These are phyloP conservation scores for Otus scops DNA, from an alignment of 2,797 vertebrate species.

Conservation along the genomic window DNA sequence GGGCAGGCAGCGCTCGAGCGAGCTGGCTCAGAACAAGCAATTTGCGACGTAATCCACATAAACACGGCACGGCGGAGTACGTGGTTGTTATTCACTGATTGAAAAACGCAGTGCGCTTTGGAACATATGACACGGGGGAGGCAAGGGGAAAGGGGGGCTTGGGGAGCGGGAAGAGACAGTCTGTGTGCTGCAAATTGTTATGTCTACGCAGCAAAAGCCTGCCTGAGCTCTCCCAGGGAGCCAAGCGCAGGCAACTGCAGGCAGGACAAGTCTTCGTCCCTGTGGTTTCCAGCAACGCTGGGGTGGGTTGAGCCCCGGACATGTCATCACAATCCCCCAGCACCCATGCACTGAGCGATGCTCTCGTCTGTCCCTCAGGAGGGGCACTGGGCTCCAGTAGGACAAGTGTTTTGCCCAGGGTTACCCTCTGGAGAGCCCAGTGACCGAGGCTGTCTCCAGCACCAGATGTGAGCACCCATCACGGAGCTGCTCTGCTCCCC, in stretches of 20 bases:
- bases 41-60: background rate
- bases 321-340: accelerated
- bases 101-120: background rate
- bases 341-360: accelerated
- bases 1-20: background rate
- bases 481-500: accelerated
- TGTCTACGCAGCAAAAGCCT: background rate
- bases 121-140: conserved; percentile 34
- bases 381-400: background rate
- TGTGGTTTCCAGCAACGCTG: accelerated
- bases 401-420: background rate
- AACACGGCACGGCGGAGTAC: background rate
- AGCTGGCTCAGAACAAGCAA: background rate
- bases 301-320: accelerated
- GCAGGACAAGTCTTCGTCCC: background rate
- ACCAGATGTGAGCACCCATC: background rate
- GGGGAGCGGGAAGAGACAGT: background rate
- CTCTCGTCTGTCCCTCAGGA: background rate
- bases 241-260: background rate
- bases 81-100: background rate
- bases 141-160: conserved; percentile 20
- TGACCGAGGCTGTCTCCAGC: background rate
- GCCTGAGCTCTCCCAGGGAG: background rate
- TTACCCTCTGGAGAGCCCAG: background rate
- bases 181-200: background rate